Percentiles rank a stretch among this genome's conserved stretches.
Conservation (phyloP, 2,888 invertebrate genomes). For the Incurvaria masculella region DNA sequence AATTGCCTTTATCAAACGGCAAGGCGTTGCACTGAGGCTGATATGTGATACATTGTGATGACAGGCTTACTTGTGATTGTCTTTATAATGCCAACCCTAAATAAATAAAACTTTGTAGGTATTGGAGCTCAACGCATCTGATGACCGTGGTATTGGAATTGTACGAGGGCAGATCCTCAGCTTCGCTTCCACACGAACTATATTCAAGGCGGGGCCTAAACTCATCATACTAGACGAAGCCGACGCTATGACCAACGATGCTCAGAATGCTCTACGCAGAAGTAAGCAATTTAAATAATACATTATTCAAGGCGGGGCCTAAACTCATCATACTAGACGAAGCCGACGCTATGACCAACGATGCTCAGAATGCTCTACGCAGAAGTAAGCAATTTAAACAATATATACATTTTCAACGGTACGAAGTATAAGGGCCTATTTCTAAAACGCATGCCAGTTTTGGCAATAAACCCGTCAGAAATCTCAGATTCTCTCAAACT, state of each 20-base stretch:
- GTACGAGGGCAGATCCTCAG: conserved; percentile 91
- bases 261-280: conserved; percentile 95
- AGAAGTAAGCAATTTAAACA: conserved; percentile 64
- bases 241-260: conserved; percentile 99
- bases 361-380: conserved; percentile 97
- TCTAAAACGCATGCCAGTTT: too few relatives aligned
- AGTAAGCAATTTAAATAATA: conserved; percentile 56
- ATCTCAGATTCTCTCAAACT: too few relatives aligned
- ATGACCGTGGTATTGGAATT: conserved; percentile 95
- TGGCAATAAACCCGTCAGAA: too few relatives aligned
- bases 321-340: conserved; percentile 97
- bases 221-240: conserved; percentile 97
- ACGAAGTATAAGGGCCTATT: too few relatives aligned
- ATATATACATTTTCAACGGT: too few relatives aligned
- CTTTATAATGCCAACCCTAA: too few relatives aligned
- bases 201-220: conserved; percentile 92
- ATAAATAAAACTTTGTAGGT: conserved; percentile 68
- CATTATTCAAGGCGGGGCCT: conserved; percentile 90
- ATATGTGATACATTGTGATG: too few relatives aligned
- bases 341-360: conserved; percentile 99
- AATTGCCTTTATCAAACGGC: too few relatives aligned
- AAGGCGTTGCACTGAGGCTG: too few relatives aligned
- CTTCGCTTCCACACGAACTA: conserved; percentile 95
- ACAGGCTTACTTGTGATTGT: too few relatives aligned
- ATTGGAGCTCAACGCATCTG: conserved; percentile 93